A percentile compares a stretch with the other conserved stretches of the same genome.
phyloP scores from a whole-genome alignment of 2,888 invertebrate genomes.

The Drosophila nigritarsus region DNA sequence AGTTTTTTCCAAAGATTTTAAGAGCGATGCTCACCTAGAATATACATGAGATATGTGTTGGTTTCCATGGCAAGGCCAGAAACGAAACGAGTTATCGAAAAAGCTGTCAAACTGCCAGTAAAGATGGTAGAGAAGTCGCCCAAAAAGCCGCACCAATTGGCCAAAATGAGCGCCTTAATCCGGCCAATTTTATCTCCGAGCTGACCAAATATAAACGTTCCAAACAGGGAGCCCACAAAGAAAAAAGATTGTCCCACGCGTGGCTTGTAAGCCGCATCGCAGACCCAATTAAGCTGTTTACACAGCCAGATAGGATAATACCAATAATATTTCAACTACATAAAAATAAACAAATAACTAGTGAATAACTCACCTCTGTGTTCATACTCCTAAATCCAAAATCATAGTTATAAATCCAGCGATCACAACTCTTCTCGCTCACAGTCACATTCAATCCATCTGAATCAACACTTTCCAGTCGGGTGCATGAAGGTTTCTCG shows the following conservation, averaged over 20 bases:
- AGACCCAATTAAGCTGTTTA: slow-evolving; percentile 86
- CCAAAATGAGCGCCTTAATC: slow-evolving; percentile 86
- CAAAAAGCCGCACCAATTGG: slow-evolving; percentile 86
- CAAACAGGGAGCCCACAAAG: slow-evolving; percentile 87
- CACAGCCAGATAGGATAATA: slow-evolving; percentile 27
- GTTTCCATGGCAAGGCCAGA: slow-evolving; percentile 87
- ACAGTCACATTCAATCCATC: slow-evolving; percentile 62
- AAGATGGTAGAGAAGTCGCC: slow-evolving; percentile 86
- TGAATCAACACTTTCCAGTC: slow-evolving; percentile 55
- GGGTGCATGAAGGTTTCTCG: slow-evolving; percentile 60
- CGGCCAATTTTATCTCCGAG: slow-evolving; percentile 86
- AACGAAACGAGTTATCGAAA: slow-evolving; percentile 86
- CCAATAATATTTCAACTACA: background rate
- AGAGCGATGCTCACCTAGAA: slow-evolving; percentile 85
- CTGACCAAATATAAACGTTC: slow-evolving; percentile 86
- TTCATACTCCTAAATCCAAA: slow-evolving; percentile 87
- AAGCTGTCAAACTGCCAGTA: slow-evolving; percentile 84
- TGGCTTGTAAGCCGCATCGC: slow-evolving; percentile 87
- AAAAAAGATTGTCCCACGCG: slow-evolving; percentile 87
- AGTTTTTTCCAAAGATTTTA: background rate
- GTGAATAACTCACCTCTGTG: slow-evolving; percentile 86
- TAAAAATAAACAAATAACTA: background rate
- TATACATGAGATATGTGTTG: slow-evolving; percentile 87
- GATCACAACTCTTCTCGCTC: slow-evolving; percentile 82
- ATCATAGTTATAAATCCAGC: slow-evolving; percentile 87